phyloP scores from a whole-genome alignment of 1,140 invertebrate species.

The Polypedilum pembai region DNA sequence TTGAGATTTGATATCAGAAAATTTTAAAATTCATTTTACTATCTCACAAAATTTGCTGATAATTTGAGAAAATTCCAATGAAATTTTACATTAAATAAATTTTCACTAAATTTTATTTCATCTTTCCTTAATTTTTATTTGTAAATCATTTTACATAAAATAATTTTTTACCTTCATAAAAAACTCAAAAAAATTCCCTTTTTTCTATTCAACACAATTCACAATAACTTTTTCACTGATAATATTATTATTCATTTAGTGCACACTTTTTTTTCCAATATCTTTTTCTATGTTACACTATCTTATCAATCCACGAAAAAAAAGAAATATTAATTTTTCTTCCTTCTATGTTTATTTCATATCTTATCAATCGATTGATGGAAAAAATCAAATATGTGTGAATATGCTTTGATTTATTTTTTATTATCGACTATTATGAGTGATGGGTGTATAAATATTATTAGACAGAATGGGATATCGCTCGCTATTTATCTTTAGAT shows the following conservation, averaged over 20 bases:
- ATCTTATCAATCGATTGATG: background rate
- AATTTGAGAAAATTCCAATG: too few relatives aligned
- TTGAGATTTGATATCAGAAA: too few relatives aligned
- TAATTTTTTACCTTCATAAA: too few relatives aligned
- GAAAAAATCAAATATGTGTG: background rate
- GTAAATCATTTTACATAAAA: too few relatives aligned
- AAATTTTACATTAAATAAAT: too few relatives aligned
- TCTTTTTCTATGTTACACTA: background rate
- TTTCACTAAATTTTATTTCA: too few relatives aligned
- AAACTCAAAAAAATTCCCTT: too few relatives aligned
- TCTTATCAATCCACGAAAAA: constrained; percentile 7
- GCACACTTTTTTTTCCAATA: background rate
- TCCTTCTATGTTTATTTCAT: background rate
- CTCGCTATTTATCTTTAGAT: background rate
- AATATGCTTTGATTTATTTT: constrained; percentile 14
- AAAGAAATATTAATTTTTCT: constrained; percentile 1
- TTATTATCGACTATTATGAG: constrained; percentile 19
- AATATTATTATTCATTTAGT: background rate
- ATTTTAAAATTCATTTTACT: too few relatives aligned
- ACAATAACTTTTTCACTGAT: background rate
- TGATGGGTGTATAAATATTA: constrained; percentile 12
- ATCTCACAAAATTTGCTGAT: too few relatives aligned
- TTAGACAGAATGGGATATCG: background rate
- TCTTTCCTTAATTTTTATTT: too few relatives aligned
- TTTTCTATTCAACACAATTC: background rate